Base-by-base conservation (phyloP, 2,888 invertebrate genomes). In the Mesorhabditis spiculigera region DNA sequence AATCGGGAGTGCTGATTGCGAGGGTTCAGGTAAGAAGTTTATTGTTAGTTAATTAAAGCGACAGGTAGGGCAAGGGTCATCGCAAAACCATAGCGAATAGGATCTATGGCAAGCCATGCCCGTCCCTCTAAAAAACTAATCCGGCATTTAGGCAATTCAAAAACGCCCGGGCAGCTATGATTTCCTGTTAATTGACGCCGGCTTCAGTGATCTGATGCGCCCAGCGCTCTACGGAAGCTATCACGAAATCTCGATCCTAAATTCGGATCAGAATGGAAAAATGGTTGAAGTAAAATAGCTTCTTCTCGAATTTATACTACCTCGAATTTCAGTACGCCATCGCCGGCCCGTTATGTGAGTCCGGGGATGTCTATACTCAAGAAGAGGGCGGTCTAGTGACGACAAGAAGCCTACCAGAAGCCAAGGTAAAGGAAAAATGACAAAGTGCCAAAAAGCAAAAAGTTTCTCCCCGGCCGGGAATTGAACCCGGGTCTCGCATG, bases 401-500 rank as follows among this genome's bases (percentile, higher is more conserved):
- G n/a, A 50, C 58, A 50, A 50, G 58, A n/a, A 10, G n/a, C n/a
- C n/a, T 50, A 3, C 58, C 58, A n/a, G 10, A 50, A 50, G 58
- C 58, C 8, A 10, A 50, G 58, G 58, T 50, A 13, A 50, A 28
- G 28, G 28, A 28, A 28, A 28, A 28, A 28, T 28, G 28, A 28
- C 28, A 28, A 28, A 28, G 28, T 28, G 28, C 28, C 28, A 28
- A 28, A 28, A 28, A 28, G 28, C 28, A 28, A 70, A 70, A 70
- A 68, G 41, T 43, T 70, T 70, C 73, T 87, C 87, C 87, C 87
- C 87, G 87, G 86, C 87, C 86, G 88, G 87, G 88, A 88, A 88
- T 88, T 87, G 88, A 88, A 88, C 88, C 87, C 87, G 87, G 87
- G 88, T 87, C 88, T 87, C 87, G 87, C 87, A 87, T 87, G 87